These are phyloP conservation scores for Hycleus cichorii DNA, from an alignment of 1,140 invertebrate genomes.

Conservation along the genomic window DNA sequence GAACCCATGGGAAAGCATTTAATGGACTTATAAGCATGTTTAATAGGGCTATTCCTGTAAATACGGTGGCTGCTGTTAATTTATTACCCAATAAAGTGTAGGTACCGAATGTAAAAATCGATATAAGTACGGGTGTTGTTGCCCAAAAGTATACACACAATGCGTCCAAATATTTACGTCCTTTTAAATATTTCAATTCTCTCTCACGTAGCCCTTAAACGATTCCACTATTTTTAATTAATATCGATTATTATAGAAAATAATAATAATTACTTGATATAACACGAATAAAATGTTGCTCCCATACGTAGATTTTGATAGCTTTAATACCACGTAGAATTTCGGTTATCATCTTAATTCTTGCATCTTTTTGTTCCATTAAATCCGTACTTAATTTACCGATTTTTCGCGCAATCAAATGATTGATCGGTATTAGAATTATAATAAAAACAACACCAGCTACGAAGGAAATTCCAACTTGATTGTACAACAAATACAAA, in stretches of 20 bases:
- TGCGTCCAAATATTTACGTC: slow-evolving; percentile 96
- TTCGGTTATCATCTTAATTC: slow-evolving; percentile 86
- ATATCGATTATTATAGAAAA: not conserved
- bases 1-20: slow-evolving; percentile 97
- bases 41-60: slow-evolving; percentile 89
- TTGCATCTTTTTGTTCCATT: slow-evolving; percentile 86
- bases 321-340: slow-evolving; percentile 78
- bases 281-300: slow-evolving; percentile 68
- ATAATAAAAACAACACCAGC: slow-evolving; percentile 82
- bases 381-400: slow-evolving; percentile 76
- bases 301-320: slow-evolving; percentile 92
- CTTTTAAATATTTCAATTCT: slow-evolving; percentile 72
- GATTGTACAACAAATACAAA: slow-evolving; percentile 72
- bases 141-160: slow-evolving; percentile 99
- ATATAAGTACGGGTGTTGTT: slow-evolving; percentile 93
- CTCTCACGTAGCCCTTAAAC: slow-evolving; percentile 51
- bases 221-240: not conserved
- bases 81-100: slow-evolving; percentile 78
- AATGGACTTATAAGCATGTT: slow-evolving; percentile 94
- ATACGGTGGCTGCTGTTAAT: slow-evolving; percentile 82
- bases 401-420: slow-evolving; percentile 83
- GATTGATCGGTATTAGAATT: slow-evolving; percentile 91
- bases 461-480: slow-evolving; percentile 87
- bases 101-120: slow-evolving; percentile 83
- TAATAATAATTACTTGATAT: slow-evolving; percentile 39